Evolutionary conservation across 2,888 invertebrate genomes (phyloP), one percentile per base, ranked within the genome.

Genomic region (Cephus nigrinus): DNA sequence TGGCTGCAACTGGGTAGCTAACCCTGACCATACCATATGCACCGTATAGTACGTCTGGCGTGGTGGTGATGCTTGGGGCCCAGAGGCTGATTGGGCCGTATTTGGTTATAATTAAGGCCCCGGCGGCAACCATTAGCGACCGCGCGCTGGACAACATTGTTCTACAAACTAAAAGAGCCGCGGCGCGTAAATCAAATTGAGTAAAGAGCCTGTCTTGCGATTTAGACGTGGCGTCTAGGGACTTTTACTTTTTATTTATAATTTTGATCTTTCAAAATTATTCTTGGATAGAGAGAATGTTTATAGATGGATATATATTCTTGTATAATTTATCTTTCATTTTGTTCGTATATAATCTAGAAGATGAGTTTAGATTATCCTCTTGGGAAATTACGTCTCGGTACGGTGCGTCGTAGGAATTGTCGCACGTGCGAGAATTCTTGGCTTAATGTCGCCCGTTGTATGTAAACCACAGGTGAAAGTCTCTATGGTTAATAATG

Each of bases 81-180:
- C 82, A 82, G 82, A 82, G 85, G 83, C 86, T 84, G 87, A 88
- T 87, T 87, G 88, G 85, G 73, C 84, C 86, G 84, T 88, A 88
- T 88, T 88, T 88, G 88, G 87, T 86, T 87, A 84, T 88, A 88
- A 88, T 88, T 88, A 88, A 87, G 86, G 86, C 84, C 84, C 86
- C 85, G 83, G 84, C 86, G 84, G 84, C 86, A 82, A 82, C 84
- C 87, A 88, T 88, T 87, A 88, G 85, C 84, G 81, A 84, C 83
- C 79, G 79, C 81, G 84, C 78, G 75, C 77, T 82, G 85, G 86
- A 87, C 86, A 88, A 88, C 86, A 88, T 87, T 87, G 88, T 87
- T 86, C 81, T 80, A 78, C 80, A 82, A 85, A 82, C 80, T 80
- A 78, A 75, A 75, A 77, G 73, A 75, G 78, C 77, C 81, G 83